These are phyloP conservation scores for Fratercula arctica DNA, from an alignment of 2,797 vertebrate genomes.

Conservation along the genomic window DNA sequence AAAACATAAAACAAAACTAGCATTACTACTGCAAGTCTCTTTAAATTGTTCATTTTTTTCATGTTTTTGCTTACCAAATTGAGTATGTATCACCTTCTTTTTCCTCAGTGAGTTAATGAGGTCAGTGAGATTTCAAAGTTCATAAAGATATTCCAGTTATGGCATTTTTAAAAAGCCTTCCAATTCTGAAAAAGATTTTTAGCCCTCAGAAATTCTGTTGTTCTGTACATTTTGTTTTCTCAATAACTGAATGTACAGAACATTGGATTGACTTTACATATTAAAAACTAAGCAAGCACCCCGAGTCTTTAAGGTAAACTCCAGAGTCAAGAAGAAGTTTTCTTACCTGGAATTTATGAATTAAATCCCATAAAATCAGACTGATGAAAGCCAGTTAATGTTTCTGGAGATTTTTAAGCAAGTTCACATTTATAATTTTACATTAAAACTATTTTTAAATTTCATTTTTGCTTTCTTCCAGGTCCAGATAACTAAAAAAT, in stretches of 20 bases:
- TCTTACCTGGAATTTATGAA: not conserved
- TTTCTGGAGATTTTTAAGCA: not conserved
- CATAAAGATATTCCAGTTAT: not conserved
- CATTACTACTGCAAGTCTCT: not conserved
- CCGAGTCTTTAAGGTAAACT: not conserved
- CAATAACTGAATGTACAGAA: not conserved
- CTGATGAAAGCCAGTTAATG: not conserved
- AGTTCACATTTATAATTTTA: not conserved
- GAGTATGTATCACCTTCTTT: not conserved
- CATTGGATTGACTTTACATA: not conserved
- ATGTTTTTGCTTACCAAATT: not conserved
- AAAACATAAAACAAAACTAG: not conserved
- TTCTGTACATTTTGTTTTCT: not conserved
- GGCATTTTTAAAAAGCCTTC: accelerated
- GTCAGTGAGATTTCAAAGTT: not conserved
- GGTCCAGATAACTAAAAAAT: not conserved
- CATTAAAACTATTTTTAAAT: not conserved
- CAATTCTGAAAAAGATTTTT: not conserved
- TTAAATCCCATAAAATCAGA: not conserved
- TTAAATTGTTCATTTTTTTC: not conserved
- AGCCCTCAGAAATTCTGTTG: not conserved
- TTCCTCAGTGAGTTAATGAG: not conserved
- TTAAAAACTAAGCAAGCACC: not conserved
- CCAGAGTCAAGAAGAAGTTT: not conserved
- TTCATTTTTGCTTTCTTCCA: not conserved